These are phyloP conservation scores for Hetaerina americana DNA, from an alignment of 1,140 invertebrate genomes.

Conservation along the genomic window DNA sequence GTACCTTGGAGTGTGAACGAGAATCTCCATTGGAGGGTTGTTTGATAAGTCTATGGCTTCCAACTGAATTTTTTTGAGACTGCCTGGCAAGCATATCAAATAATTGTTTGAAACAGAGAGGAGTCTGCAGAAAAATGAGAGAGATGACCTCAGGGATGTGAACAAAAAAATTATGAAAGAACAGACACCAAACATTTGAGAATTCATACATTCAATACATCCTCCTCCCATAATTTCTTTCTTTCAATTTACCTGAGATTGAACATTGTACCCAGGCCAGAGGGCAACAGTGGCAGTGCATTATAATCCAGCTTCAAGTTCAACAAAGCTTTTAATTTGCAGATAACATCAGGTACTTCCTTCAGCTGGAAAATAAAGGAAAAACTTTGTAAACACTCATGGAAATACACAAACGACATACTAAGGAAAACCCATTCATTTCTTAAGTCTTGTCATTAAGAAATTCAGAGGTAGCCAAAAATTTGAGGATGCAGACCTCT, in stretches of 20 bases:
- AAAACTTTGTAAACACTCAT: too few species aligned
- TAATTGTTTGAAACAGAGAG: constrained; percentile 17
- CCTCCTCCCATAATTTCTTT: background rate
- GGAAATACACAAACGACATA: too few species aligned
- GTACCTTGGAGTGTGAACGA: constrained; percentile 8
- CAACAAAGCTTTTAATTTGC: constrained; percentile 40
- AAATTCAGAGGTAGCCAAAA: too few species aligned
- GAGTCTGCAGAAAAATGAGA: constrained; percentile 16
- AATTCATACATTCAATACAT: background rate
- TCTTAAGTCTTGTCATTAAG: too few species aligned
- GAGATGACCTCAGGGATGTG: background rate
- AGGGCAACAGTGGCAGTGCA: constrained; percentile 27
- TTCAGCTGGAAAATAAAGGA: constrained; percentile 20
- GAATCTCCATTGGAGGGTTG: constrained; percentile 30
- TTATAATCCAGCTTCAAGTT: constrained; percentile 41
- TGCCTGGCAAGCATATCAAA: constrained; percentile 26
- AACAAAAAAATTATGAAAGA: background rate
- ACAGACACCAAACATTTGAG: background rate
- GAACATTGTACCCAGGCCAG: constrained; percentile 28
- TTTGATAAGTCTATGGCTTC: constrained; percentile 37
- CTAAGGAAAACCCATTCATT: too few species aligned
- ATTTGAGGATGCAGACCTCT: too few species aligned
- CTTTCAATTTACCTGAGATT: constrained; percentile 32
- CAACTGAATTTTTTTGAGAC: constrained; percentile 36
- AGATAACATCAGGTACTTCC: constrained; percentile 42